These are phyloP conservation scores for Anarsia innoxiella DNA, from an alignment of 2,888 invertebrate genomes.

Conservation along the genomic window DNA sequence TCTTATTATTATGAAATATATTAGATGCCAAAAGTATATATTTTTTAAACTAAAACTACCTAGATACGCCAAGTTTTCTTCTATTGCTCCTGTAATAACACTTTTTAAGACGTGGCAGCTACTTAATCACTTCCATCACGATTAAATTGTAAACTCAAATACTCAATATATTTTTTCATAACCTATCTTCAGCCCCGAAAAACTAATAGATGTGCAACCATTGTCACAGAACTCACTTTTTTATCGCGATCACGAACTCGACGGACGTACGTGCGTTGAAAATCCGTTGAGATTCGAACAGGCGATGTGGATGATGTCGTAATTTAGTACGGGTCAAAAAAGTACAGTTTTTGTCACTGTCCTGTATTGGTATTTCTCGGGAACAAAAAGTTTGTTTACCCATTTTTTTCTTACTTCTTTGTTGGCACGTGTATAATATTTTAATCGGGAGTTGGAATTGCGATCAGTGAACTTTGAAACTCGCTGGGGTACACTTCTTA, in stretches of 20 bases:
- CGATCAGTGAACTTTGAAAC: too few species aligned
- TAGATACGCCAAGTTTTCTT: too few species aligned
- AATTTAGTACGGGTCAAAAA: constrained; percentile 37
- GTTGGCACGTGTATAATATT: constrained; percentile 1
- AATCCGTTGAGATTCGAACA: constrained; percentile 30
- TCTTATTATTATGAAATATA: too few species aligned
- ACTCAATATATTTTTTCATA: neutral
- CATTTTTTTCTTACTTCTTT: constrained; percentile 1
- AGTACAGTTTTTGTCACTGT: constrained; percentile 35
- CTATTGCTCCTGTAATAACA: too few species aligned
- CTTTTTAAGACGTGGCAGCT: too few species aligned
- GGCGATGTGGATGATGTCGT: constrained; percentile 48
- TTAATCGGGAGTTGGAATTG: too few species aligned
- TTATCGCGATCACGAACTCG: constrained; percentile 43
- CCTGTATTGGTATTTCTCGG: constrained; percentile 37
- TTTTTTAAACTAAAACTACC: too few species aligned
- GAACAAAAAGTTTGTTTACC: constrained; percentile 19
- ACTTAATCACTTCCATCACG: constrained; percentile 6
- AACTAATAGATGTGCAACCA: constrained; percentile 31
- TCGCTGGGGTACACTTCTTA: too few species aligned
- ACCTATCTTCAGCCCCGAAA: constrained; percentile 7
- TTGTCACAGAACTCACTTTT: constrained; percentile 35
- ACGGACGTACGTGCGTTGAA: constrained; percentile 52
- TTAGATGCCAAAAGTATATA: too few species aligned
- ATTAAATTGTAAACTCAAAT: too few species aligned